phyloP scores from a whole-genome alignment of 1,140 invertebrate species.

The Probaryconus sp. region DNA sequence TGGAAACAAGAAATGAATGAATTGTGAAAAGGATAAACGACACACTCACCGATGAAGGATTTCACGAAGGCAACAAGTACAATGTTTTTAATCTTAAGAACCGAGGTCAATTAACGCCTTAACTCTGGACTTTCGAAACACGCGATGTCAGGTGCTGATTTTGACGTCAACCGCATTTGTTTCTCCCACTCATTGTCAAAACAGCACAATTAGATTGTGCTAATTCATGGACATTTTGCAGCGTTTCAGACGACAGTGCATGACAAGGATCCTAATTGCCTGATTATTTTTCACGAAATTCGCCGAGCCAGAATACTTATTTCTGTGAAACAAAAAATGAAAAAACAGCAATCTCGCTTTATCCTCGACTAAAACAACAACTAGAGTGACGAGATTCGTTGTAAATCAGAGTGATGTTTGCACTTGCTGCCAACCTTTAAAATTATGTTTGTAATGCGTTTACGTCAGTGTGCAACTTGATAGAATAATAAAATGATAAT shows the following conservation, averaged over 20 bases:
- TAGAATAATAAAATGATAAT: too few species aligned
- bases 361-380: slow-evolving; percentile 5
- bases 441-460: too few species aligned
- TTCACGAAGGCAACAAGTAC: too few species aligned
- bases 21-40: too few species aligned
- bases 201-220: slow-evolving; percentile 35
- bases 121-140: neutral
- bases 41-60: neutral
- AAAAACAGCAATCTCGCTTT: slow-evolving; percentile 5
- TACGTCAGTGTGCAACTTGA: too few species aligned
- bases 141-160: slow-evolving; percentile 10
- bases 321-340: slow-evolving; percentile 1
- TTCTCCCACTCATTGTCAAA: slow-evolving; percentile 48
- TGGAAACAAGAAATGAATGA: too few species aligned
- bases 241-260: slow-evolving; percentile 4
- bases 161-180: slow-evolving; percentile 55
- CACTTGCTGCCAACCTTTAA: too few species aligned
- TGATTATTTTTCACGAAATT: neutral
- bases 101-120: neutral
- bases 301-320: neutral
- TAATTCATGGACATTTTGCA: slow-evolving; percentile 19
- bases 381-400: too few species aligned
- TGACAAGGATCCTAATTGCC: slow-evolving; percentile 3
- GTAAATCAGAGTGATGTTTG: too few species aligned
- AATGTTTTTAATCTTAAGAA: neutral